Conservation (phyloP, 2,888 invertebrate species). For the Thymelicus acteon region DNA sequence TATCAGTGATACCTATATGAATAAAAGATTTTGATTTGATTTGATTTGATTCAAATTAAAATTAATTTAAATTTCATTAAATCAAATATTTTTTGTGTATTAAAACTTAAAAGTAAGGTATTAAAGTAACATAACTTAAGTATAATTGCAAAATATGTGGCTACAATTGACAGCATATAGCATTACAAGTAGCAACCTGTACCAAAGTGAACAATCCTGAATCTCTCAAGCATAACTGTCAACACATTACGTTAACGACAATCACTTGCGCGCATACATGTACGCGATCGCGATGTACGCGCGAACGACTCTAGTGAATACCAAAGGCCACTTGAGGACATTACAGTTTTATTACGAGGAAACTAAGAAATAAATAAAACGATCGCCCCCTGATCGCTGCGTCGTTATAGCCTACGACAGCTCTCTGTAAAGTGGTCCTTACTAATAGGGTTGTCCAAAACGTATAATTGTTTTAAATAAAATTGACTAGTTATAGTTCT, state of each 20-base stretch:
- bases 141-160: too few species aligned
- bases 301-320: slow-evolving; percentile 26
- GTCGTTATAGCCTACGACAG: slow-evolving; percentile 22
- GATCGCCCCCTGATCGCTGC: slow-evolving; percentile 27
- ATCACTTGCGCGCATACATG: slow-evolving; percentile 22
- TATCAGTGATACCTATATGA: too few species aligned
- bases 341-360: slow-evolving; percentile 35
- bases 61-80: too few species aligned
- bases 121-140: too few species aligned
- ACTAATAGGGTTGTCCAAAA: slow-evolving; percentile 11
- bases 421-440: slow-evolving; percentile 23
- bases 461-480: neutral
- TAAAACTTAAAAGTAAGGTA: too few species aligned
- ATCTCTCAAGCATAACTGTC: neutral
- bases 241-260: slow-evolving; percentile 20
- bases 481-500: too few species aligned
- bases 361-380: slow-evolving; percentile 35
- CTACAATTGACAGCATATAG: too few species aligned
- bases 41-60: too few species aligned
- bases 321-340: slow-evolving; percentile 33
- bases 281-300: slow-evolving; percentile 27
- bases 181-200: too few species aligned
- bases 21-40: too few species aligned
- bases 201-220: too few species aligned
- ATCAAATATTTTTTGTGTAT: too few species aligned